Conservation (phyloP, 2,113 vertebrate species). For the Panthera leo region DNA sequence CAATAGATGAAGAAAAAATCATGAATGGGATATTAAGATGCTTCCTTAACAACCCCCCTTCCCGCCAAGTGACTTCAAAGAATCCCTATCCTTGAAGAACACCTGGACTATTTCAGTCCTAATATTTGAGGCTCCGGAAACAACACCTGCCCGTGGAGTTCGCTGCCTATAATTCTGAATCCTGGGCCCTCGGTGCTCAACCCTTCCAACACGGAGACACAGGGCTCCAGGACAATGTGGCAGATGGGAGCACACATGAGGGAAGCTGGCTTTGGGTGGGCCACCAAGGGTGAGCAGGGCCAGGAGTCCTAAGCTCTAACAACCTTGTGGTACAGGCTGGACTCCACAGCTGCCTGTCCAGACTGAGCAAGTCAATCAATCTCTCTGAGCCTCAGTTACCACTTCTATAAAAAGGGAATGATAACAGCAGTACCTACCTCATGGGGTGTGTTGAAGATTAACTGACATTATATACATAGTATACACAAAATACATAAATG, state of each 20-base stretch:
- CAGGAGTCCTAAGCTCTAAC: background rate
- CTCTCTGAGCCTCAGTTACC: background rate
- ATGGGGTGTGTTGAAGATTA: background rate
- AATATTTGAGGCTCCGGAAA: background rate
- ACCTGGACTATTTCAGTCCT: background rate
- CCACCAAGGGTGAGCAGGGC: background rate
- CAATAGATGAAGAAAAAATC: background rate
- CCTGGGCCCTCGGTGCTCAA: background rate
- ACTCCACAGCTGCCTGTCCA: background rate
- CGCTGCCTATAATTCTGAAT: background rate
- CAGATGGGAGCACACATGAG: fast-evolving
- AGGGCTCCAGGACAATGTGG: background rate
- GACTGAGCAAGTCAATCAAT: background rate
- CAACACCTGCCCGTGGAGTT: background rate
- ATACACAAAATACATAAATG: background rate
- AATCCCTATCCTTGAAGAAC: background rate
- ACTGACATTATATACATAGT: background rate
- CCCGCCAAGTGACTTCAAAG: background rate
- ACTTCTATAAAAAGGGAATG: background rate
- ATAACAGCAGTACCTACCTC: background rate
- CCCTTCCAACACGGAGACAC: background rate
- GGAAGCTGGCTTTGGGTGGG: background rate
- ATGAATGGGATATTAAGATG: background rate
- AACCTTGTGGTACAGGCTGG: background rate
- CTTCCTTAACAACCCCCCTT: background rate